Evolutionary conservation across 2,113 vertebrate species (phyloP).

Genomic region (Dicentrarchus labrax): DNA sequence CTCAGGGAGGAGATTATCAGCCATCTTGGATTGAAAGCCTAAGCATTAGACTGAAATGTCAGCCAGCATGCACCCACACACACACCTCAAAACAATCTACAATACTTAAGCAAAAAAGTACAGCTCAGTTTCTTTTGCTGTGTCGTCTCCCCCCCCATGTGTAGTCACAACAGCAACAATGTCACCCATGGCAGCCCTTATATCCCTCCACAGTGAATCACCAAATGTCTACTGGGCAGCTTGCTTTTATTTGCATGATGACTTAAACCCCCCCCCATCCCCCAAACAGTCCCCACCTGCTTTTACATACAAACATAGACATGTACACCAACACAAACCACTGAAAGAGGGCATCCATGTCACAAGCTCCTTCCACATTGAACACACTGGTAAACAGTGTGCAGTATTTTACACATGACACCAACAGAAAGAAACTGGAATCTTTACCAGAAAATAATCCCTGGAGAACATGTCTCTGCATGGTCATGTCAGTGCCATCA

Average conservation of each 20-base stretch:
- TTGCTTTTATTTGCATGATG: conserved; percentile 76
- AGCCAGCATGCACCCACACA: conserved; percentile 34
- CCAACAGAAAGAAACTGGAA: neutral
- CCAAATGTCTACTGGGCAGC: conserved; percentile 54
- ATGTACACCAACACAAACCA: neutral
- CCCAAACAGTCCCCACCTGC: conserved; percentile 49
- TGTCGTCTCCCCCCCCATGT: conserved; percentile 2
- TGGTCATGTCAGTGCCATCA: neutral
- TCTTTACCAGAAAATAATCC: neutral
- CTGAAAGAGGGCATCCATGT: conserved; percentile 7
- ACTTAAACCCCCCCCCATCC: conserved; percentile 63
- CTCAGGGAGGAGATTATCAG: conserved; percentile 68
- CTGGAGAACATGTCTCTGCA: neutral
- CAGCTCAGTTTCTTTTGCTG: conserved; percentile 36
- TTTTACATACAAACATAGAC: conserved; percentile 22
- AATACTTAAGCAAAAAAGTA: conserved; percentile 25
- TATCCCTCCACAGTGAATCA: conserved; percentile 55
- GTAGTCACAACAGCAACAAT: conserved; percentile 20
- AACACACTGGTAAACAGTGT: neutral
- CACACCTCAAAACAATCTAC: neutral
- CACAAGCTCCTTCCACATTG: neutral
- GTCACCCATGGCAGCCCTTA: conserved; percentile 30
- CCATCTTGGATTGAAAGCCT: conserved; percentile 67
- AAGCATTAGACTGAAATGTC: conserved; percentile 62
- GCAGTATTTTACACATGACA: neutral